A percentile compares a stretch with the other conserved stretches of the same genome.
Conservation (phyloP, 2,113 vertebrate genomes). For the Phrynosoma blainvillii region DNA sequence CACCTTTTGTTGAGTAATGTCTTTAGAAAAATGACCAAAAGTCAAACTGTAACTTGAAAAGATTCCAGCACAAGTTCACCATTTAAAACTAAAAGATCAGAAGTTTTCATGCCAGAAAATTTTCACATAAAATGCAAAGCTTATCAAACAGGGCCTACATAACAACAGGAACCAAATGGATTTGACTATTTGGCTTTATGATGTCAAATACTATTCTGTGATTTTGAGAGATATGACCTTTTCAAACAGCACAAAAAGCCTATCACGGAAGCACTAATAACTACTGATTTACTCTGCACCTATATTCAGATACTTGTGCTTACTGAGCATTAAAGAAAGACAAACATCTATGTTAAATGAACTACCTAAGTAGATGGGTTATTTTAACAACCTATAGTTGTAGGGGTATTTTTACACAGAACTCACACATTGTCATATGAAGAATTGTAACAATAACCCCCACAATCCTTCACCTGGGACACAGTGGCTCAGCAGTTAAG, state of each 20-base stretch:
- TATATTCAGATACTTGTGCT: constrained; percentile 3
- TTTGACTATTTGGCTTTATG: constrained; percentile 22
- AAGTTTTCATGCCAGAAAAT: constrained; percentile 50
- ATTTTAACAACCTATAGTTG: too few species aligned
- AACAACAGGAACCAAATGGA: not conserved
- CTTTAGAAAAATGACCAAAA: constrained; percentile 75
- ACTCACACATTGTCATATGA: too few species aligned
- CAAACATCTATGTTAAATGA: too few species aligned
- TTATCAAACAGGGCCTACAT: not conserved
- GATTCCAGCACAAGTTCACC: constrained; percentile 64
- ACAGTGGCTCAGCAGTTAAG: too few species aligned
- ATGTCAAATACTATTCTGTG: constrained; percentile 43
- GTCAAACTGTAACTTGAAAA: constrained; percentile 65
- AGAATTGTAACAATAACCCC: too few species aligned
- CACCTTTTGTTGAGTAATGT: constrained; percentile 79
- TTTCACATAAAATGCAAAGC: constrained; percentile 63
- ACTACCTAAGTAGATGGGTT: too few species aligned
- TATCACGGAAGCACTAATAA: constrained; percentile 28
- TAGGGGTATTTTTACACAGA: too few species aligned
- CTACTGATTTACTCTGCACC: constrained; percentile 36
- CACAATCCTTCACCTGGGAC: too few species aligned
- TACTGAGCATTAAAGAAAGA: not conserved
- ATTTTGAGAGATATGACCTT: constrained; percentile 50
- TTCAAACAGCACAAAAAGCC: constrained; percentile 40
- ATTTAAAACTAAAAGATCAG: constrained; percentile 59